Conservation (phyloP, 1,140 invertebrate species). For the Euschistus heros region DNA sequence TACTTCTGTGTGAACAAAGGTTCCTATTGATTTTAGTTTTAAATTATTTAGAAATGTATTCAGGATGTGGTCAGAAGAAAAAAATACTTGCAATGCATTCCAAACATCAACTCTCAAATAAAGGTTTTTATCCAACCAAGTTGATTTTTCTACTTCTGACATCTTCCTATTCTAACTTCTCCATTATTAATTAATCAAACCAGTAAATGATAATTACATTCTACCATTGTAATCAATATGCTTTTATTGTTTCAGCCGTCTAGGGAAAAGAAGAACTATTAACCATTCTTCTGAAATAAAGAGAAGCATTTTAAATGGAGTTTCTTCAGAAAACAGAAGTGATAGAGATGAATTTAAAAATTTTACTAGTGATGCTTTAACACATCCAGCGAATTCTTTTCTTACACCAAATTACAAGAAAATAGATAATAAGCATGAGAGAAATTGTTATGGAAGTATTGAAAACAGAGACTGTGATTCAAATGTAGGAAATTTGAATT, state of each 20-base stretch:
- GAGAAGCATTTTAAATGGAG: background rate
- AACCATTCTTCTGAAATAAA: background rate
- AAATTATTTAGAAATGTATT: too few species aligned
- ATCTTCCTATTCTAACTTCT: background rate
- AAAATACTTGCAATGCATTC: too few species aligned
- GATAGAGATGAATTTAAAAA: background rate
- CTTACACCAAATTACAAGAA: constrained; percentile 1
- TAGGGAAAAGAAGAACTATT: constrained; percentile 8
- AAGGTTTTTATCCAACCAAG: too few species aligned
- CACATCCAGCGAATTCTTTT: constrained; percentile 8
- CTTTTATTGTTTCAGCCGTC: background rate
- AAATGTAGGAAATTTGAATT: background rate
- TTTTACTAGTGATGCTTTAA: background rate
- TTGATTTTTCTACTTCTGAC: too few species aligned
- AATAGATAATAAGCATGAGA: background rate
- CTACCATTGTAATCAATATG: background rate
- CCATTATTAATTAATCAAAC: background rate
- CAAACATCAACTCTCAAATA: too few species aligned
- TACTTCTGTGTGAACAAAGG: too few species aligned
- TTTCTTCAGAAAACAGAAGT: background rate
- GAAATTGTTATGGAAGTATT: background rate
- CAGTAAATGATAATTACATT: background rate
- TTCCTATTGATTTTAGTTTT: too few species aligned
- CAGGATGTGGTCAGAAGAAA: too few species aligned
- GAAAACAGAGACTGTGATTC: background rate